These are phyloP conservation scores for Chelmon rostratus DNA, from an alignment of 2,797 vertebrate species.

Conservation along the genomic window DNA sequence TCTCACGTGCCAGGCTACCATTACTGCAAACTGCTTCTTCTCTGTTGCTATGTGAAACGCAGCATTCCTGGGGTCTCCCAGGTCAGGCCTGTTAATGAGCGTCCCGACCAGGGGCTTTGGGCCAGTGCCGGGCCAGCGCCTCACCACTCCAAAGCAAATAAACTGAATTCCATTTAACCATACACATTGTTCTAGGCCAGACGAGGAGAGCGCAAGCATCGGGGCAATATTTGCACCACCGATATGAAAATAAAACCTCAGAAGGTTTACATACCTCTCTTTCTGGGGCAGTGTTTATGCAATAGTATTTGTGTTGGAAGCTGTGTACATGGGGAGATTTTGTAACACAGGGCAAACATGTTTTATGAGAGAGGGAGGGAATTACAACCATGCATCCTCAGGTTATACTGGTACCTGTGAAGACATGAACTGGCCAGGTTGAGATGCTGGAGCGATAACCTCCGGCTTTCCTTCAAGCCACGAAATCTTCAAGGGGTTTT, in stretches of 20 bases:
- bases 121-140: slow-evolving; percentile 59
- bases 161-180: slow-evolving; percentile 77
- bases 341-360: slow-evolving; percentile 39
- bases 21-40: slow-evolving; percentile 61
- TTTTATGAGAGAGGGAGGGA: slow-evolving; percentile 35
- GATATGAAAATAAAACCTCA: slow-evolving; percentile 75
- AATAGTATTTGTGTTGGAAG: slow-evolving; percentile 74
- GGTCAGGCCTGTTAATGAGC: slow-evolving; percentile 76
- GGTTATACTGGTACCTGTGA: slow-evolving; percentile 84
- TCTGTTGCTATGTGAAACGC: slow-evolving; percentile 40
- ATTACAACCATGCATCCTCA: slow-evolving; percentile 30
- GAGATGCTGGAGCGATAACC: slow-evolving; percentile 50
- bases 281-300: slow-evolving; percentile 63
- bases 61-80: slow-evolving; percentile 68
- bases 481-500: slow-evolving; percentile 93
- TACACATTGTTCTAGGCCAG: slow-evolving; percentile 78
- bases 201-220: slow-evolving; percentile 57
- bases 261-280: slow-evolving; percentile 75
- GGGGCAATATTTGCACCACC: slow-evolving; percentile 67
- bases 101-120: slow-evolving; percentile 64
- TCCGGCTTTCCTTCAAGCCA: slow-evolving; percentile 94
- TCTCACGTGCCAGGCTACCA: slow-evolving; percentile 71
- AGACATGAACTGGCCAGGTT: slow-evolving; percentile 67
- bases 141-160: slow-evolving; percentile 83
- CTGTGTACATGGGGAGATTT: slow-evolving; percentile 51